These are phyloP conservation scores for Clupea harengus DNA, from an alignment of 2,113 vertebrate species.

Conservation along the genomic window DNA sequence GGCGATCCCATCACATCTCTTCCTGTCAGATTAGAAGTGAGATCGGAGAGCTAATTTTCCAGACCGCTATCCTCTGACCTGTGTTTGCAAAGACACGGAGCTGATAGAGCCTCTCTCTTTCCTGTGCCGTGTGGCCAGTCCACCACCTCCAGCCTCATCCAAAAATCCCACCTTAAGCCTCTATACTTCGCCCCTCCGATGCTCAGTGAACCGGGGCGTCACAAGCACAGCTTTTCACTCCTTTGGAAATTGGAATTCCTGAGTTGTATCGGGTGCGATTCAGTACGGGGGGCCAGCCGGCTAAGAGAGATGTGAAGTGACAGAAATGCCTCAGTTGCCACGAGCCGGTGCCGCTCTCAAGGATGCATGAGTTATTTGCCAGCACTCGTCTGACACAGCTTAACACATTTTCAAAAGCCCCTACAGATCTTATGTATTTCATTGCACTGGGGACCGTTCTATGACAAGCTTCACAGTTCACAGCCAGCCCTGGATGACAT, in stretches of 20 bases:
- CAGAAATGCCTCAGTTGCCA: constrained; percentile 37
- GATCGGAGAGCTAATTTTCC: not conserved
- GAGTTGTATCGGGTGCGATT: constrained; percentile 29
- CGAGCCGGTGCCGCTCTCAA: constrained; percentile 37
- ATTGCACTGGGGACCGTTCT: constrained; percentile 7
- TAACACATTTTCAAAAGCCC: constrained; percentile 27
- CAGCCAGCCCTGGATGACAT: not conserved
- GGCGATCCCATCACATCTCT: not conserved
- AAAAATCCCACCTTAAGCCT: constrained; percentile 3
- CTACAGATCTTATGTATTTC: constrained; percentile 24
- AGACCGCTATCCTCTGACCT: not conserved
- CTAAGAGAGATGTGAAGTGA: constrained; percentile 46
- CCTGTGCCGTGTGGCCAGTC: not conserved
- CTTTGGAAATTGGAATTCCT: constrained; percentile 30
- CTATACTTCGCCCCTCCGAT: not conserved
- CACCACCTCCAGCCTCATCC: constrained; percentile 17
- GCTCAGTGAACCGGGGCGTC: not conserved
- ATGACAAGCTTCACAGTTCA: constrained; percentile 18
- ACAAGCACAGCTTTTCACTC: not conserved
- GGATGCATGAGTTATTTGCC: constrained; percentile 43
- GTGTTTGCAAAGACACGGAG: not conserved
- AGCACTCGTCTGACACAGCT: constrained; percentile 25
- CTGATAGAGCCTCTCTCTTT: not conserved
- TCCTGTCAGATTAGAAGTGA: not conserved
- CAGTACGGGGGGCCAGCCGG: not conserved